Evolutionary conservation across 2,888 invertebrate genomes (phyloP), one percentile per base, ranked within the genome.

Genomic region (Drosophila tanythrix): DNA sequence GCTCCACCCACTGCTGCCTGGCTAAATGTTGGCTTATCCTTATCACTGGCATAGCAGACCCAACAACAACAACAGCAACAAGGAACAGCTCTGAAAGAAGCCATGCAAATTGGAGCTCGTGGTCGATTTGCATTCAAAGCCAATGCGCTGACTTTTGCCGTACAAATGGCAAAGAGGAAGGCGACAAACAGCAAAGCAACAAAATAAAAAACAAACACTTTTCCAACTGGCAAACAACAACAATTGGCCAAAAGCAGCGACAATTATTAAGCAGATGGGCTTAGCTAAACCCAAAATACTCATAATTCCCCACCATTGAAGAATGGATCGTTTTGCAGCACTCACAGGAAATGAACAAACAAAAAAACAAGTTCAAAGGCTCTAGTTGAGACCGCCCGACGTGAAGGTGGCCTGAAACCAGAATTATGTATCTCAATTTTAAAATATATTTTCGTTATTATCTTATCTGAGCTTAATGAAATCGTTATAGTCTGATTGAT

Each of bases 141-240:
- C 84, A 87, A 82, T 82, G 88, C 89, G 83, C 69, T 89, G 83
- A 84, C 83, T 84, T 84, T 84, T 89, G 88, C 76, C 61, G 64
- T 56, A 68, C 81, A 64, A 65, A 60, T 70, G 43, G 33, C 63
- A 57, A 52, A 60, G 50, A 33, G 48, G 67, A 68, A 51, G 29
- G 55, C 63, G 51, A 57, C 60, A 52, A 66, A 59, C 36, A 40
- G 56, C 62, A 48, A 52, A 69, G 65, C 65, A 15, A 33, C 27
- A 36, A 88, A 83, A 86, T 87, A 89, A 79, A 83, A 89, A 75
- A 75, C 87, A 83, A 83, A 83, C 87, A 87, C 58, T 76, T 77
- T 71, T 52, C 53, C 77, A 77, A 76, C 46, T 58, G 63, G 31
- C 62, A 67, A 80, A 71, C 77, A 76, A 64, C 63, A 73, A 40